These are phyloP conservation scores for Speoplatyrhinus poulsoni DNA, from an alignment of 2,113 vertebrate genomes.

Conservation along the genomic window DNA sequence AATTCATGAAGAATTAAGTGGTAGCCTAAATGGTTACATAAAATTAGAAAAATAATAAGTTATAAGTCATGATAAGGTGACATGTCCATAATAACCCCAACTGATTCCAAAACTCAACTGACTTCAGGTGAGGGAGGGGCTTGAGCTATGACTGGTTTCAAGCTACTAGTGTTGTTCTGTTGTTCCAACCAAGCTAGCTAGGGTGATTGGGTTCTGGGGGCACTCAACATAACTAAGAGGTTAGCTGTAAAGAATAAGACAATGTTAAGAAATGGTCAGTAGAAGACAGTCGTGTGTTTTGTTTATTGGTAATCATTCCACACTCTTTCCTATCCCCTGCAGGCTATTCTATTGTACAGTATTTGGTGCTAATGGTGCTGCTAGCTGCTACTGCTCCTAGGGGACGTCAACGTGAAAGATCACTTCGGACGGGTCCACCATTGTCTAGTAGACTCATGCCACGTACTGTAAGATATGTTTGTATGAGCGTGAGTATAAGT, in stretches of 20 bases:
- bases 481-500: conserved; percentile 28
- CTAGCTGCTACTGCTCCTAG: background rate
- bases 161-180: no score
- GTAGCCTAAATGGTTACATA: no score
- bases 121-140: no score
- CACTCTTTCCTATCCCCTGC: conserved; percentile 58
- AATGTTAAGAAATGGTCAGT: conserved; percentile 6
- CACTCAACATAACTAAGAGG: background rate
- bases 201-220: no score
- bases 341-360: conserved; percentile 47
- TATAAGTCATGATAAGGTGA: no score
- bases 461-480: conserved; percentile 56
- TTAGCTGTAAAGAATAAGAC: background rate
- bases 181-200: no score
- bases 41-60: no score
- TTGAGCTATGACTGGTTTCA: no score
- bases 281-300: conserved; percentile 50
- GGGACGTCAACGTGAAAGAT: conserved; percentile 67
- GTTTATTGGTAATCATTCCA: conserved; percentile 60
- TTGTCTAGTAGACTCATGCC: conserved; percentile 59
- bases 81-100: no score
- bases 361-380: conserved; percentile 61
- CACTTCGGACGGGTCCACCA: conserved; percentile 49
- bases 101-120: no score
- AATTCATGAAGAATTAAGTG: no score